Evolutionary conservation across 2,113 vertebrate species (phyloP), one percentile per base, ranked within the genome.

Genomic region (Octodon degus): DNA sequence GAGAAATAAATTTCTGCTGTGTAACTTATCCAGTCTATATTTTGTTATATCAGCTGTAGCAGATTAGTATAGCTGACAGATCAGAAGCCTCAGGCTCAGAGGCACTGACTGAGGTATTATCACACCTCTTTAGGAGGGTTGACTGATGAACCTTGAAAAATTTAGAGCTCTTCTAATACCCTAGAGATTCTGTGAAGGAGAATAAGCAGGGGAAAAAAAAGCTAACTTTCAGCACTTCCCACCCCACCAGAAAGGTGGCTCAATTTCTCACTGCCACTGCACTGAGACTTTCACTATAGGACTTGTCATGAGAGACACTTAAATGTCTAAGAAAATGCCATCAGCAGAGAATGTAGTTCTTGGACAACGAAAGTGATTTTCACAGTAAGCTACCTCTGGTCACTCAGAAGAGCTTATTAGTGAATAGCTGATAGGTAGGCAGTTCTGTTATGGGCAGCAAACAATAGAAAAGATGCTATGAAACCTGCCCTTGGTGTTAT

Each of bases 121-220:
- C 34, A 79, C 12, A 43, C 40, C 22, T 95, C 27, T 74, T 43
- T 12, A 83, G 43, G 12, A 40, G 30, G 9, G 86, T 22, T 82
- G 53, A n/a, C 0, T 37, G 32, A 87, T 60, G 76, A 77, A 63
- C 60, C 19, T 82, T 16, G 25, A 60, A 63, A 53, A 40, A 60
- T 40, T 84, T 55, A 60, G 85, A 47, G 9, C 6, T 68, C 24
- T 58, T 90, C 50, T 70, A 58, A 79, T 13, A 92, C 60, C 89
- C n/a, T 58, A 68, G 79, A 85, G 63, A 89, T 84, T 82, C 16
- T 40, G 14, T 47, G 24, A 53, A 65, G 43, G n/a, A 76, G 25
- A 89, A 47, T 24, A 25, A 74, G 65, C 20, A 93, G 74, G 77
- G 34, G 77, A 88, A 89, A 89, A 88, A 89, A 89, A 68, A 27